Percentiles rank a stretch among this genome's conserved stretches.
Conservation (phyloP, 1,140 invertebrate genomes). For the Procambarus clarkii region DNA sequence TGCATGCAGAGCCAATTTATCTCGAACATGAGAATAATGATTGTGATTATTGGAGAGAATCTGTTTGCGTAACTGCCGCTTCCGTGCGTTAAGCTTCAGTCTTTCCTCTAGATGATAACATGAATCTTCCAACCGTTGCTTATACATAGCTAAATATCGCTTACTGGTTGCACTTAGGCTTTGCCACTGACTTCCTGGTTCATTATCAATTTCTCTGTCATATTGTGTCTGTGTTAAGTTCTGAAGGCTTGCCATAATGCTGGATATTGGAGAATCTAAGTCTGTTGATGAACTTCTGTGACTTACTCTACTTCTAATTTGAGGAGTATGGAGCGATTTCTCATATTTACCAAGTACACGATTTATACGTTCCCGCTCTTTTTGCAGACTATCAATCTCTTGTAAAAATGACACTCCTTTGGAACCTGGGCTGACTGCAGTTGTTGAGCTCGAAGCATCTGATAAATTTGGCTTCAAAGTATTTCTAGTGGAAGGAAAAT, state of each 20-base stretch:
- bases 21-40: conserved; percentile 6
- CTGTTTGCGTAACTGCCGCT: conserved; percentile 39
- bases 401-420: conserved; percentile 15
- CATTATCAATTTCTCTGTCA: conserved; percentile 1
- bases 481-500: neutral
- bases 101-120: conserved; percentile 51
- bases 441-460: neutral
- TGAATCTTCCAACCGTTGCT: conserved; percentile 47
- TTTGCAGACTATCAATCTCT: conserved; percentile 18
- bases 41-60: conserved; percentile 37
- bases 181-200: conserved; percentile 1
- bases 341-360: conserved; percentile 28
- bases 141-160: conserved; percentile 41
- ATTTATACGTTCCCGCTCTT: conserved; percentile 39
- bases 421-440: neutral
- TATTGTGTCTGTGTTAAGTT: conserved; percentile 12
- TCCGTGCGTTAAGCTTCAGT: conserved; percentile 31
- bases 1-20: conserved; percentile 33
- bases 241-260: conserved; percentile 21
- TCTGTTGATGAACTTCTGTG: conserved; percentile 45
- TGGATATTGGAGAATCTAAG: conserved; percentile 48
- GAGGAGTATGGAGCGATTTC: neutral
- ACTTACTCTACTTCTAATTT: neutral
- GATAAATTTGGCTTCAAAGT: neutral
- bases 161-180: conserved; percentile 26